Conservation (phyloP, 2,113 vertebrate species). For the Anolis carolinensis region DNA sequence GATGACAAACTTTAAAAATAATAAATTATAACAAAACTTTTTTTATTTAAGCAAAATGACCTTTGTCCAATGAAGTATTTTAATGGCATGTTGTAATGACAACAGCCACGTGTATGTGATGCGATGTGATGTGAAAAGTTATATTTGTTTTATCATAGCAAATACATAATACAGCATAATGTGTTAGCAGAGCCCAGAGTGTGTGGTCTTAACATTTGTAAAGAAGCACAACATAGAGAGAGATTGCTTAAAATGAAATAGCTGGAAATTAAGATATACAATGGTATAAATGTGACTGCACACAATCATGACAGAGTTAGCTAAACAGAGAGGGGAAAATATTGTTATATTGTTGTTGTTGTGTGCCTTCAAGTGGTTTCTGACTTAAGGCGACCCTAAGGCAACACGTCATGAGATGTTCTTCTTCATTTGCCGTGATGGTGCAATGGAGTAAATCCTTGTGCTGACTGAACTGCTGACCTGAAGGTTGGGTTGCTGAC, state of each 20-base stretch:
- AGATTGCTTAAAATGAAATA: slow-evolving; percentile 40
- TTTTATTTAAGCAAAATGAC: slow-evolving; percentile 69
- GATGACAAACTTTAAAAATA: slow-evolving; percentile 61
- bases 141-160: slow-evolving; percentile 68
- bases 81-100: slow-evolving; percentile 76
- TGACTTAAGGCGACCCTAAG: too few relatives aligned
- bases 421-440: too few relatives aligned
- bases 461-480: too few relatives aligned
- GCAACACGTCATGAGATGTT: too few relatives aligned
- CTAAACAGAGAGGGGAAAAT: background rate
- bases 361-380: too few relatives aligned
- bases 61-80: slow-evolving; percentile 83
- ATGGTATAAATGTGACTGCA: slow-evolving; percentile 12
- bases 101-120: slow-evolving; percentile 72
- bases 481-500: too few relatives aligned
- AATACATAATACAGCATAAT: slow-evolving; percentile 62
- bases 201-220: slow-evolving; percentile 73
- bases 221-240: slow-evolving; percentile 44
- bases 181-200: slow-evolving; percentile 73
- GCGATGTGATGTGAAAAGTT: slow-evolving; percentile 73
- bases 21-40: slow-evolving; percentile 66
- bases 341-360: too few relatives aligned
- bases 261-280: slow-evolving; percentile 48
- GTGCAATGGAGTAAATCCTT: too few relatives aligned
- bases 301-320: accelerated